Conservation (phyloP, 2,113 vertebrate species). For the Phyllostomus discolor region DNA sequence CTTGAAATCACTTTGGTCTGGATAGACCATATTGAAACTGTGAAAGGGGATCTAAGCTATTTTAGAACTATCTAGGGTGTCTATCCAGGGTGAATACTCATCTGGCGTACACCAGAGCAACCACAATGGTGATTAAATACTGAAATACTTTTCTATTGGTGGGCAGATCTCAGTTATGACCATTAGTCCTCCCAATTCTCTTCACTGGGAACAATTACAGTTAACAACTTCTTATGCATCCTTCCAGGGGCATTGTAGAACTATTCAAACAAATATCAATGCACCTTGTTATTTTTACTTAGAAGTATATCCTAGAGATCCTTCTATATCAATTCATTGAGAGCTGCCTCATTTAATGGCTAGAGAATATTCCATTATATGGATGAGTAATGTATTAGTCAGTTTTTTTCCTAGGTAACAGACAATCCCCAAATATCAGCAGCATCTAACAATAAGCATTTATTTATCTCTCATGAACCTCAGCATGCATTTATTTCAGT, state of each 20-base stretch:
- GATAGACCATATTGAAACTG: neutral
- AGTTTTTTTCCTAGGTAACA: constrained; percentile 1
- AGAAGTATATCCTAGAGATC: neutral
- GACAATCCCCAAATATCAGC: neutral
- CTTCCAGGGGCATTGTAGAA: neutral
- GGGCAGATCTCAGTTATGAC: neutral
- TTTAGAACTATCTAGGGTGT: neutral
- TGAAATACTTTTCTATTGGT: neutral
- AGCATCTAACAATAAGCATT: neutral
- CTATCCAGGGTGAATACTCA: neutral
- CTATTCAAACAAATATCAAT: neutral
- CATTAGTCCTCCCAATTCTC: neutral
- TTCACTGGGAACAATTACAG: neutral
- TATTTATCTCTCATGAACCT: neutral
- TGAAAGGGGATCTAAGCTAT: neutral
- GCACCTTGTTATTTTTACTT: neutral
- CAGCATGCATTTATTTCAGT: neutral
- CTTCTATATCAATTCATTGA: neutral
- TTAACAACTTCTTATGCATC: neutral
- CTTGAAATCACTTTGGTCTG: neutral
- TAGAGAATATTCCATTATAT: neutral
- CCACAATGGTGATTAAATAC: neutral
- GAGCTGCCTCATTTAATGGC: neutral
- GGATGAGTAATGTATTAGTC: neutral
- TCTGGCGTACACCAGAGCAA: neutral